Evolutionary conservation across 1,140 invertebrate genomes (phyloP).

Genomic region (Orchestia grillus): DNA sequence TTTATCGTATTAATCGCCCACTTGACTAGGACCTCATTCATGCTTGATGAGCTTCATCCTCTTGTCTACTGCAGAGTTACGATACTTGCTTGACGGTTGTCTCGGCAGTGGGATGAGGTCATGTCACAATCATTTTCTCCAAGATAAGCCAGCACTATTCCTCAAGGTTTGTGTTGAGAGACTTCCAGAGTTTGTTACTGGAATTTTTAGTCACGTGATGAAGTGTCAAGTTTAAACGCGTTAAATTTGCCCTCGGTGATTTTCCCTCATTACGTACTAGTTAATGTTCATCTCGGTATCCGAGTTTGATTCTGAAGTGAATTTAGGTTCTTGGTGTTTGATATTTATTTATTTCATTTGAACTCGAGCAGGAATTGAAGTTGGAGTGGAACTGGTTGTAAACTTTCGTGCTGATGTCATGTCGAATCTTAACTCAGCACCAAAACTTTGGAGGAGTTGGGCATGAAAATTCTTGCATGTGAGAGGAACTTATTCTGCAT

Average conservation of each 20-base stretch:
- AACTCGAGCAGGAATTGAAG: neutral
- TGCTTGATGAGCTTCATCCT: constrained; percentile 28
- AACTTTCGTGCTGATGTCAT: neutral
- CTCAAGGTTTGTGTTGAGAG: neutral
- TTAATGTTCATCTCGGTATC: too few species aligned
- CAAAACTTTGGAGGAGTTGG: neutral
- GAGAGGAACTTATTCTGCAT: neutral
- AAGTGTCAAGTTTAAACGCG: neutral
- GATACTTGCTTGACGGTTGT: neutral
- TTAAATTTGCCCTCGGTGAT: neutral
- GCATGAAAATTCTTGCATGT: neutral
- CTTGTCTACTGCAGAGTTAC: neutral
- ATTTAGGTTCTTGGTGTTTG: too few species aligned
- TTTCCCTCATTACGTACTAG: too few species aligned
- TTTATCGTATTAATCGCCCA: neutral
- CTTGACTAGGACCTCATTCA: neutral
- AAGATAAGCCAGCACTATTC: too few species aligned
- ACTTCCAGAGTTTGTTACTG: neutral
- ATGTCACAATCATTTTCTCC: too few species aligned
- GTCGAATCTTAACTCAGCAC: neutral
- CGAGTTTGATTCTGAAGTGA: too few species aligned
- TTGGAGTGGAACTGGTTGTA: neutral
- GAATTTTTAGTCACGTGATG: neutral
- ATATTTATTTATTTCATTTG: neutral
- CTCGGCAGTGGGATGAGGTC: neutral